Evolutionary conservation across 2,113 vertebrate genomes (phyloP).

Genomic region (Heptranchias perlo): DNA sequence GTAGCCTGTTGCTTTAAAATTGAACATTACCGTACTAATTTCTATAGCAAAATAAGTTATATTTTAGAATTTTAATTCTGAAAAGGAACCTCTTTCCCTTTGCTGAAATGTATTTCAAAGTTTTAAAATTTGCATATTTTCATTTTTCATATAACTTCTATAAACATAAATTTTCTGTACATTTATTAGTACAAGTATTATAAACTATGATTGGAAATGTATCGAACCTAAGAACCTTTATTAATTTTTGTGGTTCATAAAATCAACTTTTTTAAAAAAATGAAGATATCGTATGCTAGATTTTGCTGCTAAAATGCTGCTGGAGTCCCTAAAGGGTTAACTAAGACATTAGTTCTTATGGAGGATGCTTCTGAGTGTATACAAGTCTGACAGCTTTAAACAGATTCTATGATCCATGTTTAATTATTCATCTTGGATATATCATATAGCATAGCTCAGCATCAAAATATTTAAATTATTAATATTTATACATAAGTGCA

Average conservation of each 20-base stretch:
- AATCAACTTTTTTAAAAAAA: background rate
- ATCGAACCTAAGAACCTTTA: background rate
- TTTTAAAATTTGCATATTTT: background rate
- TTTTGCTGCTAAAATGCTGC: background rate
- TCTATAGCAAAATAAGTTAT: background rate
- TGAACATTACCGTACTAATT: background rate
- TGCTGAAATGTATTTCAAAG: background rate
- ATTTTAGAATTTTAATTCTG: background rate
- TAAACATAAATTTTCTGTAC: background rate
- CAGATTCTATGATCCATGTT: background rate
- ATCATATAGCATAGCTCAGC: background rate
- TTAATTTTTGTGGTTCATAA: background rate
- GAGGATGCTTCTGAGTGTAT: background rate
- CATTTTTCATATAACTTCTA: background rate
- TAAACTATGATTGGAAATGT: background rate
- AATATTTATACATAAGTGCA: background rate
- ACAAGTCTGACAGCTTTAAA: background rate
- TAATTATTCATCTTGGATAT: conserved; percentile 25
- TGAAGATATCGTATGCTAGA: background rate
- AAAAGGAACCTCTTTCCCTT: background rate
- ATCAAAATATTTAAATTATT: conserved; percentile 27
- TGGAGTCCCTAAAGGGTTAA: background rate
- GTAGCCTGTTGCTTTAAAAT: background rate
- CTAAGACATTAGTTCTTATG: background rate
- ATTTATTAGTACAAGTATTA: background rate